Evolutionary conservation across 2,113 vertebrate genomes (phyloP).

Genomic region (Leucosticte australis): DNA sequence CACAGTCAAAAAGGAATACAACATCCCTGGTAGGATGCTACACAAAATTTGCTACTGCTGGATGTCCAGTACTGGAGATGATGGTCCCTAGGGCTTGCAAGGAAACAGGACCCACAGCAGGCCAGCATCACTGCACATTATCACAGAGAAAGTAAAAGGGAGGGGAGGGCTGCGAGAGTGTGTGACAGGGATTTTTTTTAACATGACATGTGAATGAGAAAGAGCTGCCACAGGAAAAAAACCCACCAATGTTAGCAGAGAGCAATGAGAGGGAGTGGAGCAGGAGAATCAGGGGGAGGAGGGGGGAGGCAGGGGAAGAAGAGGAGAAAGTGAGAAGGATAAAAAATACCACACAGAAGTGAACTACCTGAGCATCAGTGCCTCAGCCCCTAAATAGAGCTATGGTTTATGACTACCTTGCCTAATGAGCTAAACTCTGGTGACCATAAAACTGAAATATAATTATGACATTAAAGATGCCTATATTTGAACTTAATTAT

Average conservation of each 20-base stretch:
- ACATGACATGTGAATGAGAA: background rate
- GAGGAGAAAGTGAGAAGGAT: slow-evolving; percentile 12
- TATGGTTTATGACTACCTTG: slow-evolving; percentile 77
- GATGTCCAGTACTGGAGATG: background rate
- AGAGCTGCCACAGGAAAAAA: background rate
- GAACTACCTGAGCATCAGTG: slow-evolving; percentile 22
- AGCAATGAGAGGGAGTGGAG: background rate
- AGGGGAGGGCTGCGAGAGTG: background rate
- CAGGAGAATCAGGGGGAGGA: background rate
- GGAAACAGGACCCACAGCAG: background rate
- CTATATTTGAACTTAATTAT: slow-evolving; percentile 92
- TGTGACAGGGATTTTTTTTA: background rate
- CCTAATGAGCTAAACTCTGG: slow-evolving; percentile 81
- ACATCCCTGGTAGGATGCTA: background rate
- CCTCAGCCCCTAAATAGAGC: slow-evolving; percentile 66
- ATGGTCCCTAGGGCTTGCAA: background rate
- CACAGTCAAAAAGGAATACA: background rate
- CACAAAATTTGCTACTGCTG: background rate
- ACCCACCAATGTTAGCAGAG: background rate
- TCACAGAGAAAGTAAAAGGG: background rate
- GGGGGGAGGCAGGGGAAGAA: background rate
- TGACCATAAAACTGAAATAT: slow-evolving; percentile 89
- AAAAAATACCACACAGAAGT: slow-evolving; percentile 25
- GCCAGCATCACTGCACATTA: background rate
- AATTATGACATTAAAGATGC: slow-evolving; percentile 92